phyloP scores from a whole-genome alignment of 2,113 vertebrate genomes.

The Nicator chloris region DNA sequence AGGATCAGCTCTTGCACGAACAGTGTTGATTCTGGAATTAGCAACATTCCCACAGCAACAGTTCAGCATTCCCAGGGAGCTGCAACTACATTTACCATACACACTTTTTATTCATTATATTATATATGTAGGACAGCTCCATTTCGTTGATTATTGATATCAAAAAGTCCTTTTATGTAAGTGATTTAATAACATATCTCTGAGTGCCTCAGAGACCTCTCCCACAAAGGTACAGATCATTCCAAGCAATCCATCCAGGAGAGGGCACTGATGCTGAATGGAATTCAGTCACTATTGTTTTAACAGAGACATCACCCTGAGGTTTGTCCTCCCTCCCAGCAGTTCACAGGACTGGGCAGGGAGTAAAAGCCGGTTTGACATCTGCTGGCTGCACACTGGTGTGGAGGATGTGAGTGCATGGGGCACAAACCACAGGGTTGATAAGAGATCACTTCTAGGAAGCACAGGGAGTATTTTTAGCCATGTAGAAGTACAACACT shows the following conservation, averaged over 20 bases:
- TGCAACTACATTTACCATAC: accelerated
- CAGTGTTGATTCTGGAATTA: not conserved
- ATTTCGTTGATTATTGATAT: not conserved
- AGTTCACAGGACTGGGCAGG: not conserved
- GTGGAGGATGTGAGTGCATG: not conserved
- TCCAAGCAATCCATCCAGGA: slow-evolving; percentile 12
- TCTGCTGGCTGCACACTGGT: not conserved
- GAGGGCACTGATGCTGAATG: not conserved
- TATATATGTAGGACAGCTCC: not conserved
- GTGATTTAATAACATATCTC: not conserved
- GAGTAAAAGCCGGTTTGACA: not conserved
- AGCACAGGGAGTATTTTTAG: slow-evolving; percentile 30
- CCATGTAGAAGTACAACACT: not conserved
- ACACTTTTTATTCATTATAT: not conserved
- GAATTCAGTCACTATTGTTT: not conserved
- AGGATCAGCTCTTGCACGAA: not conserved
- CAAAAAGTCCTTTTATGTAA: not conserved
- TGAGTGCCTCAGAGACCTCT: not conserved
- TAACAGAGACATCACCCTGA: not conserved
- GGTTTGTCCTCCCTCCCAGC: not conserved
- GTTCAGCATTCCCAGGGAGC: not conserved
- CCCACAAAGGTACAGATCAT: not conserved
- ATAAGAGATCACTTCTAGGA: slow-evolving; percentile 44
- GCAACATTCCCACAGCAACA: not conserved
- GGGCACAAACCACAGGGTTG: not conserved